Base-by-base conservation (phyloP, 2,113 vertebrate genomes). In the Cepphus grylle region DNA sequence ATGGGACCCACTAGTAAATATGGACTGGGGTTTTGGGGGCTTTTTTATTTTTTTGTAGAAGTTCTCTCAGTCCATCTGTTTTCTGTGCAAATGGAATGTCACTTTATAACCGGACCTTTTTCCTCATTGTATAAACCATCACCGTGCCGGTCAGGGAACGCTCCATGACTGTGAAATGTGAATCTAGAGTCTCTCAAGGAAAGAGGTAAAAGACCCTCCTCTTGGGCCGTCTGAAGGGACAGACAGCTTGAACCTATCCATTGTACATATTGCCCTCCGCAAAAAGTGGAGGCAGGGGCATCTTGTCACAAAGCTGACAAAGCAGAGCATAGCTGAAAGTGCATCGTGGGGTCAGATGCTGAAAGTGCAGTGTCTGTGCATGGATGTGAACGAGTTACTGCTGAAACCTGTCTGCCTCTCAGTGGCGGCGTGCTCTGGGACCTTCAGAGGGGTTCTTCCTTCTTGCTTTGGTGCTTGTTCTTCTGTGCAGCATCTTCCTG, bases 121-220 rank as follows among this genome's bases (percentile, higher is more conserved):
- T 94, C 86, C 86, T 92, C 49, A 13, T 81, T 71, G 30, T 81
- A 30, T 83, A 94, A 91, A 91, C 53, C 73, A 11, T 87, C 94
- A 82, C 47, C 26, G 5, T 86, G 84, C 70, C 12, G 5, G 81
- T 96, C 86, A 97, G 88, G 92, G 92, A 94, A 61, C 1, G n/a
- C 88, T 96, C 58, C 91, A 58, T 96, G 88, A 80, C 77, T 96
- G 55, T 89, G 91, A 96, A 88, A 86, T 87, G 78, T 89, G 82
- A 91, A 72, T 92, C 92, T 94, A 94, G 82, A 96, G 42, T 96
- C 82, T 91, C 94, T 92, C 93, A 93, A 95, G 94, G 81, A 97
- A 97, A 94, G 94, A 95, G 93, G 95, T 96, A 94, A 96, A 96
- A 95, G 88, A 91, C 73, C 30, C 73, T 93, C 40, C 73, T 93